Conservation (phyloP, 1,140 invertebrate genomes). For the Procambarus virginalis region DNA sequence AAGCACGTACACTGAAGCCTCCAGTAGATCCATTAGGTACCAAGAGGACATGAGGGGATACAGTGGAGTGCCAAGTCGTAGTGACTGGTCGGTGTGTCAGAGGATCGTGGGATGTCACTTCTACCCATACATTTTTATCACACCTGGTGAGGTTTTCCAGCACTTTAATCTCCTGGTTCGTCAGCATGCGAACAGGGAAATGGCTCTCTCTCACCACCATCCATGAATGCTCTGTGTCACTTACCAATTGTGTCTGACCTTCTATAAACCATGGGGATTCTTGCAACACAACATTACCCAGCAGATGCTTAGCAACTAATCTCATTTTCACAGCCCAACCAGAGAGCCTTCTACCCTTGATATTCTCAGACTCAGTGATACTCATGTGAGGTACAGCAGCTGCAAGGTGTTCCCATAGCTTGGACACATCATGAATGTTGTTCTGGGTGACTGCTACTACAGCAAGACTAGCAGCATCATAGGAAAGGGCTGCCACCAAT, state of each 20-base stretch:
- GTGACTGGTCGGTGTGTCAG: conserved; percentile 20
- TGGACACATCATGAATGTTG: neutral
- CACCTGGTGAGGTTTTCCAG: conserved; percentile 2
- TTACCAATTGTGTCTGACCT: conserved; percentile 6
- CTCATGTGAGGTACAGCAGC: neutral
- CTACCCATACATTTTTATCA: neutral
- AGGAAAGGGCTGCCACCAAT: conserved; percentile 37
- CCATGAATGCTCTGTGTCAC: conserved; percentile 6
- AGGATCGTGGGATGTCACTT: conserved; percentile 43
- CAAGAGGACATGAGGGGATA: conserved; percentile 14
- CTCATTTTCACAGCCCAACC: conserved; percentile 21
- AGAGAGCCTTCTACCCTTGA: neutral
- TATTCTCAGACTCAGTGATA: neutral
- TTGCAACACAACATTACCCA: conserved; percentile 28
- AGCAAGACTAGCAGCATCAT: conserved; percentile 26
- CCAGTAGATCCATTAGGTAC: conserved; percentile 39
- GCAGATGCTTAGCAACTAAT: conserved; percentile 4
- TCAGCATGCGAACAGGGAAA: conserved; percentile 24
- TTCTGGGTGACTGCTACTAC: neutral
- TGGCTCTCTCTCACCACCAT: conserved; percentile 17
- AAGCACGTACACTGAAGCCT: conserved; percentile 29
- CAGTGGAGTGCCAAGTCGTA: neutral
- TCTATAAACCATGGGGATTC: conserved; percentile 53
- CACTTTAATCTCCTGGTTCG: conserved; percentile 19
- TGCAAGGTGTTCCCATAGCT: neutral